Base-by-base conservation (phyloP, 1,140 invertebrate species). In the Phenacoccus solenopsis region DNA sequence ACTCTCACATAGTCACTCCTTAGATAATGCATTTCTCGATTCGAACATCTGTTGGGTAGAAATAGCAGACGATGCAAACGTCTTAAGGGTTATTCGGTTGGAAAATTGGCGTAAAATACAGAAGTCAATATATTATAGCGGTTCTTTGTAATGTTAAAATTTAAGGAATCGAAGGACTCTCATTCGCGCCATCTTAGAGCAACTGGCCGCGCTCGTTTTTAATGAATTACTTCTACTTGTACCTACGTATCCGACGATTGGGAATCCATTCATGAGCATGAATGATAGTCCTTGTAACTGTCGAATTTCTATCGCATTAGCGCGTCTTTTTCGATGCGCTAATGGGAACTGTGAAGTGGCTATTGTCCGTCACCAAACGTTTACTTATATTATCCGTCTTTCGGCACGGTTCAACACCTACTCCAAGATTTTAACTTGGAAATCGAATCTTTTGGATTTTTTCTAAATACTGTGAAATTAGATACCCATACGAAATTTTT, bases 121-220 rank as follows among this genome's bases (percentile, higher is more conserved):
- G 10, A 64, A 64, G 59, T 64, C 59, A 64, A 64, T 64, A 64
- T 64, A 64, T 64, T 64, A 64, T 64, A 64, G 25, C 59, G 59
- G 25, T 64, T 25, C 21, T 24, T 64, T 24, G 59, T 25, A 22
- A 64, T 9, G 59, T 24, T 64, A 27, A 64, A 5, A 49, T 4
- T 49, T n/a, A 16, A 64, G 16, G 25, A 64, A 24, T 64, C 59
- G 59, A n/a, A n/a, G n/a, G n/a, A 24, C 59, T 64, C 25, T n/a
- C 59, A 64, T 64, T 64, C 10, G 25, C 25, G 25, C 22, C 10
- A 9, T 10, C 9, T 64, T 4, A 24, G 9, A 38, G 32, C 21
- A 10, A 64, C 22, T 27, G 59, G 59, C 20, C 10, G 25, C 2
- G 25, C 21, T 64, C 59, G 25, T 24, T 64, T 64, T 1, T 64